These are phyloP conservation scores for Drosophila tsacasi DNA, from an alignment of 1,140 invertebrate genomes.

Conservation along the genomic window DNA sequence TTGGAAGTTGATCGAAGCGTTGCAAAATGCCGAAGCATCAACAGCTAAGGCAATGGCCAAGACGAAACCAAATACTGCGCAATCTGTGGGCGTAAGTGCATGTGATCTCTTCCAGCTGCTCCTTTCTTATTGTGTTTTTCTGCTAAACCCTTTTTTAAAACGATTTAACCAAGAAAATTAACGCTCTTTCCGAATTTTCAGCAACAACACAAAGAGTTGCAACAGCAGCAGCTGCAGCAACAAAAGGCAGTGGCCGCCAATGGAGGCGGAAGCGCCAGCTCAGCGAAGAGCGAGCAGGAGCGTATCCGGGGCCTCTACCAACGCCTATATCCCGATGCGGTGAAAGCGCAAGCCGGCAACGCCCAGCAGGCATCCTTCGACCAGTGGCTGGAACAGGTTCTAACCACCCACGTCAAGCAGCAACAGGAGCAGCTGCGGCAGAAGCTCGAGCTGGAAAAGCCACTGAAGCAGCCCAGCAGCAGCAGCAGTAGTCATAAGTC, in stretches of 20 bases:
- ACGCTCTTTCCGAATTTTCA: constrained; percentile 34
- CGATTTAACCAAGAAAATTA: not conserved
- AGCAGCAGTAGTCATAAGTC: constrained; percentile 82
- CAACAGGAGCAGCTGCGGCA: constrained; percentile 54
- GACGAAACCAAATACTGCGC: constrained; percentile 80
- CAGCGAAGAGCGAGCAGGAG: constrained; percentile 71
- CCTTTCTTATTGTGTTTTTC: not conserved
- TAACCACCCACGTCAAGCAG: constrained; percentile 76
- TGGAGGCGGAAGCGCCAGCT: constrained; percentile 24
- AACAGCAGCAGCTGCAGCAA: constrained; percentile 41
- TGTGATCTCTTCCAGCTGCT: constrained; percentile 28
- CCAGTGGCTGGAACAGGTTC: constrained; percentile 82
- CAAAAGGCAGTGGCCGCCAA: constrained; percentile 33
- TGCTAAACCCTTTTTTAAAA: not conserved
- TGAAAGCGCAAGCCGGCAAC: constrained; percentile 63
- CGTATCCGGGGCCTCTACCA: constrained; percentile 79
- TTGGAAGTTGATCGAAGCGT: constrained; percentile 95
- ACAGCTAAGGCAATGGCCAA: constrained; percentile 80
- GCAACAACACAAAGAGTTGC: constrained; percentile 71
- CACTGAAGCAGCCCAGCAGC: constrained; percentile 14
- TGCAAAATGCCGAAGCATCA: constrained; percentile 89
- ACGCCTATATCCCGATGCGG: constrained; percentile 82
- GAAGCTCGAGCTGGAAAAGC: constrained; percentile 32
- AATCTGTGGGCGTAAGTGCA: constrained; percentile 86
- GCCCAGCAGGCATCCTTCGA: constrained; percentile 78